phyloP scores from a whole-genome alignment of 92 coral and sea anemone species.

The Chrysogorgia sp. region DNA sequence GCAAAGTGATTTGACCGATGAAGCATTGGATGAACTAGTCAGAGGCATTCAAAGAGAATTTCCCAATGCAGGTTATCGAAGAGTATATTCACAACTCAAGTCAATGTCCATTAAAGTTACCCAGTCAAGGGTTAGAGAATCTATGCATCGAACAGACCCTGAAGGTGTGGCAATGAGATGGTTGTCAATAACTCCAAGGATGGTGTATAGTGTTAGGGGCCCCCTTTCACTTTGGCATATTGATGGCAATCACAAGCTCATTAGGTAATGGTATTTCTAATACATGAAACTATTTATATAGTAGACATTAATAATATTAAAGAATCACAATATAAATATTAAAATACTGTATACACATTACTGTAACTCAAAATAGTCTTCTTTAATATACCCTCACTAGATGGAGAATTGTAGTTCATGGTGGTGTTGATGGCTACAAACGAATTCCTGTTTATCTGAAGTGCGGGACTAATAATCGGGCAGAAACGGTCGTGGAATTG shows the following conservation, averaged over 20 bases:
- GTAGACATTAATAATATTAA: neutral
- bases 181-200: slow-evolving; percentile 67
- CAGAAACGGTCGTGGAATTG: slow-evolving; percentile 27
- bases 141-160: slow-evolving; percentile 74
- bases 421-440: slow-evolving; percentile 35
- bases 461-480: slow-evolving; percentile 21
- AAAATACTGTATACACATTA: neutral
- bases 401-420: slow-evolving; percentile 33
- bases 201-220: too few species aligned
- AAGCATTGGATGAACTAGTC: slow-evolving; percentile 43
- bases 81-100: slow-evolving; percentile 63
- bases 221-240: slow-evolving; percentile 74
- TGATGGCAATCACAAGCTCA: slow-evolving; percentile 75
- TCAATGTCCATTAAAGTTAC: slow-evolving; percentile 49
- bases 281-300: neutral
- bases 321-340: neutral
- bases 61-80: too few species aligned
- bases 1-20: slow-evolving; percentile 26
- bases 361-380: neutral
- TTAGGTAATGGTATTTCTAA: slow-evolving; percentile 47
- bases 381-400: slow-evolving; percentile 5
- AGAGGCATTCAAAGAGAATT: slow-evolving; percentile 40
- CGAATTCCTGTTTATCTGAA: slow-evolving; percentile 22
- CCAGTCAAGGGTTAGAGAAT: slow-evolving; percentile 60
- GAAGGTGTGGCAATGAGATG: slow-evolving; percentile 73